A percentile compares a stretch with the other conserved stretches of the same genome.
Conservation (phyloP, 2,888 invertebrate genomes). For the Chydorus sphaericus region DNA sequence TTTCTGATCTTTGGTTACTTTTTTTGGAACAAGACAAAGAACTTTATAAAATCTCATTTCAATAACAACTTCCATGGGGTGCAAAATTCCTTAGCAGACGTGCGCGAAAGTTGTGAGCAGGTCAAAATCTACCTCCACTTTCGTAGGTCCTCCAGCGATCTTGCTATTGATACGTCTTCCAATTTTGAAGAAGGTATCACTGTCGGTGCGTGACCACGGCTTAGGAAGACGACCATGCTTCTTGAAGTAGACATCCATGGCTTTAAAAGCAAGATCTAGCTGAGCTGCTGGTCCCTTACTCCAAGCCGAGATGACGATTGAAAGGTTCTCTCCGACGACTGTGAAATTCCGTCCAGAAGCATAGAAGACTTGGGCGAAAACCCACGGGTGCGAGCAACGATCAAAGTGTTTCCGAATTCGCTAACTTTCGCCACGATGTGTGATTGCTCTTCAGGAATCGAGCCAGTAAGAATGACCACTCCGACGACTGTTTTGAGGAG, state of each 20-base stretch:
- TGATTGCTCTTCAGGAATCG: conserved; percentile 30
- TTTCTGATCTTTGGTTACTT: too few species aligned
- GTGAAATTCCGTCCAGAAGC: conserved; percentile 38
- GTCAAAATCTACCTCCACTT: conserved; percentile 49
- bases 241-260: conserved; percentile 54
- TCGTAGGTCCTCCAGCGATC: conserved; percentile 29
- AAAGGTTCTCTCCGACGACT: conserved; percentile 49
- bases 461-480: conserved; percentile 36
- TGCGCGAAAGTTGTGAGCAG: conserved; percentile 65
- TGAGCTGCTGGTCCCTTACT: conserved; percentile 82
- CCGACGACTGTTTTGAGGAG: conserved; percentile 32
- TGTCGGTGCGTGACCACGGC: conserved; percentile 51
- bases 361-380: conserved; percentile 38
- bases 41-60: too few species aligned
- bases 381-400: conserved; percentile 36
- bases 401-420: conserved; percentile 28
- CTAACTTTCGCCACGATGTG: conserved; percentile 33
- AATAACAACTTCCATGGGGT: conserved; percentile 82
- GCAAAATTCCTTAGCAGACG: conserved; percentile 60
- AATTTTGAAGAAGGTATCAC: conserved; percentile 26
- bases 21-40: too few species aligned
- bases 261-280: conserved; percentile 71
- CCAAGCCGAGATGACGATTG: conserved; percentile 74
- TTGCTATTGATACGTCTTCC: conserved; percentile 34
- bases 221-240: conserved; percentile 48